These are phyloP conservation scores for Mobula birostris DNA, from an alignment of 2,113 vertebrate genomes.

Conservation along the genomic window DNA sequence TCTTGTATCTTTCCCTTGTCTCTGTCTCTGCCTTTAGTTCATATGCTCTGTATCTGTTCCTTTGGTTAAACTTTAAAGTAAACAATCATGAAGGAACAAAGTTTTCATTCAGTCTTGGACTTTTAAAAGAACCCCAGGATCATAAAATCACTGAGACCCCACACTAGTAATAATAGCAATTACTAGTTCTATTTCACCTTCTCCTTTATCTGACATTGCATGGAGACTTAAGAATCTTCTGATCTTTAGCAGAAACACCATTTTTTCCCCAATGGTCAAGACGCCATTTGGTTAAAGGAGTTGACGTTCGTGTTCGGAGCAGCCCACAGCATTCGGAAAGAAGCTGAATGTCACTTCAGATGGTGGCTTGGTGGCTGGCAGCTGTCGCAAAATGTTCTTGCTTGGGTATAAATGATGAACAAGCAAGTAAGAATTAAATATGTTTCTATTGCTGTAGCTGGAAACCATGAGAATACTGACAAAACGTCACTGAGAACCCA, in stretches of 20 bases:
- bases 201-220: not conserved
- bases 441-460: not conserved
- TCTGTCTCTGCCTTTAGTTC: too few species aligned
- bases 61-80: too few species aligned
- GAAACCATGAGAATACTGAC: not conserved
- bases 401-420: not conserved
- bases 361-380: not conserved
- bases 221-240: not conserved
- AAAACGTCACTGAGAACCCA: not conserved
- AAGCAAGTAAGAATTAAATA: too few species aligned
- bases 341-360: not conserved
- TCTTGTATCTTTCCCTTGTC: too few species aligned
- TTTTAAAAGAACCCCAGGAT: too few species aligned
- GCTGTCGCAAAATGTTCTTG: not conserved
- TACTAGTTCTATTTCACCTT: not conserved
- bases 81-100: too few species aligned
- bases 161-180: not conserved
- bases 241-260: not conserved
- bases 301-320: not conserved
- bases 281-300: not conserved
- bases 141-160: too few species aligned
- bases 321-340: not conserved
- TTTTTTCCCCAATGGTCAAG: not conserved
- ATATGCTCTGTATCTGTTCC: too few species aligned
- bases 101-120: too few species aligned